These are phyloP conservation scores for Pseudomyrmex cubaensis DNA, from an alignment of 1,140 invertebrate species.

Conservation along the genomic window DNA sequence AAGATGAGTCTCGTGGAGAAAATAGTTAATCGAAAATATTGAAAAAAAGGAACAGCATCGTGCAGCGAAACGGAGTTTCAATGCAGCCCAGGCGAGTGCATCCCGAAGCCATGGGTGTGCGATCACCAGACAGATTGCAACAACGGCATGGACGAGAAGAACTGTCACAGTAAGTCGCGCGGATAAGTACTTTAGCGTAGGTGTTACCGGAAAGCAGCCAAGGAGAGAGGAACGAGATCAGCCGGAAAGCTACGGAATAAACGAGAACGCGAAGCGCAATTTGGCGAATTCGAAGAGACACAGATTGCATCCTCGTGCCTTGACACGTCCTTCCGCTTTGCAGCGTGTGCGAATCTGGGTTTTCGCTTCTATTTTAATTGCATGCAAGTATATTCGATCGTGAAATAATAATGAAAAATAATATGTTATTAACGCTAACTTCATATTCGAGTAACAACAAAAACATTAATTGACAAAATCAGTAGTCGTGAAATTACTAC, in stretches of 20 bases:
- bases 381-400: neutral
- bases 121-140: conserved; percentile 90
- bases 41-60: conserved; percentile 79
- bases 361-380: neutral
- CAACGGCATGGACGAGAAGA: conserved; percentile 88
- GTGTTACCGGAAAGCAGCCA: conserved; percentile 55
- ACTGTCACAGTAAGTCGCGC: conserved; percentile 88
- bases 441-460: neutral
- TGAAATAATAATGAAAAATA: neutral
- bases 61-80: conserved; percentile 81
- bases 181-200: conserved; percentile 54
- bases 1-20: neutral
- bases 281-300: neutral
- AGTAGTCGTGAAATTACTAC: neutral
- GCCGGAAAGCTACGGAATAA: conserved; percentile 61
- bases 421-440: neutral
- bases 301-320: conserved; percentile 61
- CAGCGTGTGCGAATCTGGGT: neutral
- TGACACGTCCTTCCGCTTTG: neutral
- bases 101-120: conserved; percentile 88
- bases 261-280: conserved; percentile 11
- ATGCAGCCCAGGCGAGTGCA: conserved; percentile 83
- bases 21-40: conserved; percentile 34
- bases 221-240: conserved; percentile 36
- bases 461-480: neutral